phyloP scores from a whole-genome alignment of 2,888 invertebrate species.

The Apamea crenata region DNA sequence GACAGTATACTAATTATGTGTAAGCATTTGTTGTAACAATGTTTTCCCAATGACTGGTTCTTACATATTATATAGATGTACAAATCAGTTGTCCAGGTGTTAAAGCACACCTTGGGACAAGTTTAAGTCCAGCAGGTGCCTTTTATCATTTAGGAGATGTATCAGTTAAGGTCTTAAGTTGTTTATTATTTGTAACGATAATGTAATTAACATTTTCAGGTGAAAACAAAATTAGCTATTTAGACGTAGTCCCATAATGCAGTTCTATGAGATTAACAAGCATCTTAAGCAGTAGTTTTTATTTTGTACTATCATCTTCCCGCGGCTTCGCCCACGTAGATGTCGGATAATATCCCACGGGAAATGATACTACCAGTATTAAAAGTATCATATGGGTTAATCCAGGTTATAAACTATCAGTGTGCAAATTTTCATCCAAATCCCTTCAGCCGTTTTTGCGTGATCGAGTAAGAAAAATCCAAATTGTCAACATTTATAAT shows the following conservation, averaged over 20 bases:
- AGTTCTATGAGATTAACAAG: background rate
- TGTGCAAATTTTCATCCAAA: background rate
- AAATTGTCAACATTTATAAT: background rate
- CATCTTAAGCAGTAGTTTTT: no score
- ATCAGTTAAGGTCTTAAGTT: background rate
- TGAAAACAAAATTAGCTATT: no score
- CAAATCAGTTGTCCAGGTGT: constrained; percentile 40
- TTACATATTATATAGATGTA: background rate
- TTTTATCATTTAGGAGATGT: background rate
- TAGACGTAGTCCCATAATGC: background rate
- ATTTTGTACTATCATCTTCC: no score
- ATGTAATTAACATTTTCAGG: no score
- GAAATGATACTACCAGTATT: no score
- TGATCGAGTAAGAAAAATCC: background rate
- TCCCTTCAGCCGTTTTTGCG: background rate
- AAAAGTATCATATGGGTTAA: background rate
- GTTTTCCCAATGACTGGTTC: background rate
- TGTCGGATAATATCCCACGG: no score
- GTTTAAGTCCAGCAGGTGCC: constrained; percentile 15
- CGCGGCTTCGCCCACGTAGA: no score
- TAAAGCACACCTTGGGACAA: constrained; percentile 26
- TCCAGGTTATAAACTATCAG: background rate
- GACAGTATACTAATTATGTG: background rate
- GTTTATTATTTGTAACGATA: background rate
- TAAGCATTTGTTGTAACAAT: background rate